Conservation (phyloP, 2,888 invertebrate genomes). For the Micoletzkya japonica region DNA sequence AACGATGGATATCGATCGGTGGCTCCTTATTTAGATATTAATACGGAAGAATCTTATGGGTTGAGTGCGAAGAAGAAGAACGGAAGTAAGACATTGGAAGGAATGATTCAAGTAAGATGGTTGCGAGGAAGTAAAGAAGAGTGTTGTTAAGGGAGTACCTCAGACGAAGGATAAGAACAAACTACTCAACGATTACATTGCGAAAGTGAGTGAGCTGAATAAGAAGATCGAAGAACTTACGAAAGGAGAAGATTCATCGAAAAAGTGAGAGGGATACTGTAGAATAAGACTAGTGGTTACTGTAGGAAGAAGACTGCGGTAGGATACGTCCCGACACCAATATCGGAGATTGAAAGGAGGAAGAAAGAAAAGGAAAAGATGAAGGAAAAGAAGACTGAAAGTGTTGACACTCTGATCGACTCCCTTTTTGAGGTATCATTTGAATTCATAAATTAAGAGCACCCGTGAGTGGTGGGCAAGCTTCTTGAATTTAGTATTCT, state of each 20-base stretch:
- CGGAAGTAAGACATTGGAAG: too few relatives aligned
- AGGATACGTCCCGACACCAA: conserved; percentile 28
- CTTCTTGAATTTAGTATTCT: too few relatives aligned
- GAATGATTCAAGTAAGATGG: too few relatives aligned
- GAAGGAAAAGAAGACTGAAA: not conserved
- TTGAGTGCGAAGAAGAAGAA: too few relatives aligned
- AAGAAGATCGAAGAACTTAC: conserved; percentile 26
- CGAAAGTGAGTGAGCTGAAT: conserved; percentile 24
- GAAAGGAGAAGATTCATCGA: not conserved
- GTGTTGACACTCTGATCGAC: conserved; percentile 19
- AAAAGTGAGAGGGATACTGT: not conserved
- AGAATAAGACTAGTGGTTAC: not conserved
- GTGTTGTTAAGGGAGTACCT: not conserved
- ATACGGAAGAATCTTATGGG: too few relatives aligned
- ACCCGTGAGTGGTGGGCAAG: too few relatives aligned
- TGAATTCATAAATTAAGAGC: not conserved
- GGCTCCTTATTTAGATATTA: too few relatives aligned
- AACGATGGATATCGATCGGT: too few relatives aligned
- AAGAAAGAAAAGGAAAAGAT: conserved; percentile 17
- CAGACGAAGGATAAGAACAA: conserved; percentile 19
- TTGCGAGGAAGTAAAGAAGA: not conserved
- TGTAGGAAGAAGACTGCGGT: not conserved
- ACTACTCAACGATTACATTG: conserved; percentile 24
- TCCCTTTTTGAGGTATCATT: conserved; percentile 20
- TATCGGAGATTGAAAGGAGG: conserved; percentile 16